Evolutionary conservation across 1,140 invertebrate genomes (phyloP).

Genomic region (Drosophila albomicans): DNA sequence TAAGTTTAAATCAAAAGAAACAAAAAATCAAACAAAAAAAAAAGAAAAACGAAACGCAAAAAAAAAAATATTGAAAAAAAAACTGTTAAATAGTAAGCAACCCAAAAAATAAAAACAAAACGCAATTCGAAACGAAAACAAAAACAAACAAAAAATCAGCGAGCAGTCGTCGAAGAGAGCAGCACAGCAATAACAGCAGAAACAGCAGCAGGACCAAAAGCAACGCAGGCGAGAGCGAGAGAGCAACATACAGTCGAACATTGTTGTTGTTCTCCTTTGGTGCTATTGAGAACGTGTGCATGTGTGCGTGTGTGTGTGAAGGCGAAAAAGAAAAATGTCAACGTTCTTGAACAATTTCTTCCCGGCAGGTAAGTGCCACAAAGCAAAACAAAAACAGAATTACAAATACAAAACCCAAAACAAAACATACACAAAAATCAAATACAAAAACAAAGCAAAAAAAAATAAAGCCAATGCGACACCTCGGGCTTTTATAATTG

Average conservation of each 20-base stretch:
- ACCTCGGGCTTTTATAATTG: constrained; percentile 45
- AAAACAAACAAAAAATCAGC: constrained; percentile 25
- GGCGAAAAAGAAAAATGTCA: constrained; percentile 79
- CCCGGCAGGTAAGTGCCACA: constrained; percentile 80
- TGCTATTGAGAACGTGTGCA: constrained; percentile 3
- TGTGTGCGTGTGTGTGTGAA: constrained; percentile 34
- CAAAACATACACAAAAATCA: constrained; percentile 4
- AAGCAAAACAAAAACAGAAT: constrained; percentile 45
- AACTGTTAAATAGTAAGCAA: constrained; percentile 16
- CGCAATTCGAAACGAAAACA: constrained; percentile 41
- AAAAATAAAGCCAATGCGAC: constrained; percentile 24
- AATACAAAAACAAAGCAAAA: constrained; percentile 17
- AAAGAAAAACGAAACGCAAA: constrained; percentile 39
- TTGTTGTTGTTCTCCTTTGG: constrained; percentile 28
- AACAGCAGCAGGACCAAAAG: constrained; percentile 41
- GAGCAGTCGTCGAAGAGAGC: constrained; percentile 11
- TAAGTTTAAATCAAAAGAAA: constrained; percentile 45
- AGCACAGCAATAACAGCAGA: constrained; percentile 25
- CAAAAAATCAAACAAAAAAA: constrained; percentile 31
- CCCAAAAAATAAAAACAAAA: constrained; percentile 12
- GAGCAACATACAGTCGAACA: constrained; percentile 9
- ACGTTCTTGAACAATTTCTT: constrained; percentile 85
- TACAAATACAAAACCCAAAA: constrained; percentile 29
- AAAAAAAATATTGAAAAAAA: constrained; percentile 28
- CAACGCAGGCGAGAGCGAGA: constrained; percentile 9